Conservation (phyloP, 1,140 invertebrate genomes). For the Diorhabda sublineata region DNA sequence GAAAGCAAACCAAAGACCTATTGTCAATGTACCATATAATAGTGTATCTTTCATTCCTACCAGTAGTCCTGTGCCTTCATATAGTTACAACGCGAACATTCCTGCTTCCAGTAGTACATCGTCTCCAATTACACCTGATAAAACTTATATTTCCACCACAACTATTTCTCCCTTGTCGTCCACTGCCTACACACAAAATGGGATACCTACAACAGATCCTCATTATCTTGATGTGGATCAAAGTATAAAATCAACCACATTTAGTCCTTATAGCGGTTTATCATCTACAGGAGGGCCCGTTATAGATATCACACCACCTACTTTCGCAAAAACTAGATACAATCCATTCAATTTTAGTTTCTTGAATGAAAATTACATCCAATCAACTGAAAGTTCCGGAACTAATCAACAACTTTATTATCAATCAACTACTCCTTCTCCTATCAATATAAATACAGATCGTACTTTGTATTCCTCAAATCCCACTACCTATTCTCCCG, state of each 20-base stretch:
- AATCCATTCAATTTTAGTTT: constrained; percentile 8
- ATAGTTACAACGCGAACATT: background rate
- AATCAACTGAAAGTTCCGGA: constrained; percentile 3
- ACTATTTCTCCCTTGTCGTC: background rate
- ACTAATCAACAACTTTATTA: constrained; percentile 11
- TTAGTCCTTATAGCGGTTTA: constrained; percentile 17
- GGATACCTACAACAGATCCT: background rate
- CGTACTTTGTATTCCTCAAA: background rate
- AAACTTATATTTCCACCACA: background rate
- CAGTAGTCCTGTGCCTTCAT: background rate
- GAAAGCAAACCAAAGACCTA: constrained; percentile 6
- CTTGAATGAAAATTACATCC: background rate
- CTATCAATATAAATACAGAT: background rate
- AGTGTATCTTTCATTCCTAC: constrained; percentile 3
- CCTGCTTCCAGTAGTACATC: background rate
- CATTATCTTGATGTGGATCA: background rate
- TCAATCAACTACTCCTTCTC: constrained; percentile 10
- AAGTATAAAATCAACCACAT: background rate
- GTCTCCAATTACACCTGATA: background rate
- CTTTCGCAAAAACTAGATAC: background rate
- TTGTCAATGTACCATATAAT: constrained; percentile 19
- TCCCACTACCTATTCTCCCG: constrained; percentile 4
- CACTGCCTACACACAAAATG: constrained; percentile 6
- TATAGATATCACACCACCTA: constrained; percentile 32
- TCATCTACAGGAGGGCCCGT: constrained; percentile 31